Base-by-base conservation (phyloP, 2,888 invertebrate genomes). In the Eupithecia inturbata region DNA sequence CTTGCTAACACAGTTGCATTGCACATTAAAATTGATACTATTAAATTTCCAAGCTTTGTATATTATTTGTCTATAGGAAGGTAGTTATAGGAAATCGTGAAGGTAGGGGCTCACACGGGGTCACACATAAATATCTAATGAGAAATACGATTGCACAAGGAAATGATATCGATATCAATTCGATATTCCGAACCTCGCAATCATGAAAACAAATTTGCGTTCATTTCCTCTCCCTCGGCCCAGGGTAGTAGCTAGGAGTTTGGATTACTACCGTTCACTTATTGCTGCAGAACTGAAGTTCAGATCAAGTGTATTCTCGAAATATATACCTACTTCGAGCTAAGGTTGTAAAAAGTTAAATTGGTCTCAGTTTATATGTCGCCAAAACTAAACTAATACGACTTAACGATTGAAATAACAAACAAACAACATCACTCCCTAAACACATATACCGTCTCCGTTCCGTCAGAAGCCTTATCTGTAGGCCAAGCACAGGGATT, bases 161-260 rank as follows among this genome's bases (percentile, higher is more conserved):
- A 91, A 92, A 91, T 91, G 85, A 91, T 91, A 91, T 91, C 91
- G 89, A 93, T 92, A 92, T 88, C 89, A 91, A 91, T 91, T 89
- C 92, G 90, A 92, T 93, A 92, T 88, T 89, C 85, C 88, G 88
- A 91, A 89, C 89, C 86, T 87, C 84, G 92, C 92, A 93, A 94
- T 94, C 93, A 93, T 89, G 91, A 92, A 93, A 93, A 94, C 94
- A 94, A 94, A 94, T 94, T 94, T 93, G 91, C 89, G 91, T 92
- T 92, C 91, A 94, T 93, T 93, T 93, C 93, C 93, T 91, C 87
- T 90, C 88, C 84, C 85, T 89, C 84, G 88, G 85, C 87, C 88
- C 84, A 87, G 84, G 68, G 19, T 26, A 19, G 67, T 63, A 67
- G 36, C 22, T 71, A 74, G 39, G 66, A 14, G 57, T 28, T 60